Percentiles rank a stretch among this genome's conserved stretches.
These are phyloP conservation scores for Cosmopolites sordidus DNA, from an alignment of 2,888 invertebrate species.

Conservation along the genomic window DNA sequence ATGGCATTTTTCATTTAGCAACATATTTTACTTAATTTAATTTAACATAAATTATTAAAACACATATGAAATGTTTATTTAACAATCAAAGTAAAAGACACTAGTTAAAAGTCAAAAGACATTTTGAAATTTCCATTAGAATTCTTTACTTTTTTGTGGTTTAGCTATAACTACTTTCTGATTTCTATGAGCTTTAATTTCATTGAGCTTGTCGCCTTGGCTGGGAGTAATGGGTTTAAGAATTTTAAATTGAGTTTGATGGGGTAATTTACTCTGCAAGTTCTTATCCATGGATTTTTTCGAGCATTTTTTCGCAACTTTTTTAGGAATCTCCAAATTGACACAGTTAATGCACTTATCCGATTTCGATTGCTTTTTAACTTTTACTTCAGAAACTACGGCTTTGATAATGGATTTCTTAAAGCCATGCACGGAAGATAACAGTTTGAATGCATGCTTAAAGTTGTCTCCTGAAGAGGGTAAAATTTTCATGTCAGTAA, in stretches of 20 bases:
- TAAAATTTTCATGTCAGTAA: slow-evolving; percentile 15
- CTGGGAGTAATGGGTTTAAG: slow-evolving; percentile 7
- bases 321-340: slow-evolving; percentile 4
- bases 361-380: slow-evolving; percentile 8
- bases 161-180: slow-evolving; percentile 4
- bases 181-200: slow-evolving; percentile 26
- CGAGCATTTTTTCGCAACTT: slow-evolving; percentile 4
- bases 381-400: slow-evolving; percentile 1
- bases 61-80: no score
- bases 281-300: slow-evolving; percentile 10
- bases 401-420: not conserved
- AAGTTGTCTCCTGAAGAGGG: slow-evolving; percentile 16
- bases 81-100: no score
- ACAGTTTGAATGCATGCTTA: slow-evolving; percentile 27
- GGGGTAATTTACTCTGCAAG: not conserved
- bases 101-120: no score
- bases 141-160: not conserved
- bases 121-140: no score
- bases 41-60: no score
- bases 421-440: slow-evolving; percentile 23
- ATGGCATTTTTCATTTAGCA: no score
- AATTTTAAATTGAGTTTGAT: slow-evolving; percentile 3
- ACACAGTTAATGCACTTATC: slow-evolving; percentile 11
- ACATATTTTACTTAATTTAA: no score
- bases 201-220: slow-evolving; percentile 33